A percentile compares a stretch with the other conserved stretches of the same genome.
Conservation (phyloP, 2,113 vertebrate species). For the Embiotoca jacksoni region DNA sequence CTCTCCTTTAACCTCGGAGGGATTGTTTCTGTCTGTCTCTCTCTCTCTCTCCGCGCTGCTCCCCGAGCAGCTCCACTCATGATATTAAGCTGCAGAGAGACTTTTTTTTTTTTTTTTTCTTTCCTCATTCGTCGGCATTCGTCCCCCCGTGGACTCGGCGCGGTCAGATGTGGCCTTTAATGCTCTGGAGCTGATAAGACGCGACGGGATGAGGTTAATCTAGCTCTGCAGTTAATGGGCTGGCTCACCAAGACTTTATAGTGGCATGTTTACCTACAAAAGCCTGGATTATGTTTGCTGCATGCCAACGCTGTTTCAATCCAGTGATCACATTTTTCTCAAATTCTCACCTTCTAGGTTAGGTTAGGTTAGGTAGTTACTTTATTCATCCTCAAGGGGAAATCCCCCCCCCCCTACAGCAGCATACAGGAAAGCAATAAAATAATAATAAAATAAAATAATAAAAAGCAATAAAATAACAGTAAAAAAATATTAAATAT, state of each 20-base stretch:
- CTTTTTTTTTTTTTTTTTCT: fast-evolving
- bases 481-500: too few relatives aligned
- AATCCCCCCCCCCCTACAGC: too few relatives aligned
- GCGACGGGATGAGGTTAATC: conserved; percentile 52
- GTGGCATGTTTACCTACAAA: conserved; percentile 1
- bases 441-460: too few relatives aligned
- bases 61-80: conserved; percentile 8
- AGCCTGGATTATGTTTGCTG: not conserved
- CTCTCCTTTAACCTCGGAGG: conserved; percentile 49
- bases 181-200: conserved; percentile 28
- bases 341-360: too few relatives aligned
- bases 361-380: too few relatives aligned
- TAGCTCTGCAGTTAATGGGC: conserved; percentile 15
- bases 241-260: not conserved
- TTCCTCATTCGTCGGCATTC: conserved; percentile 23
- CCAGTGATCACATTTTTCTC: too few relatives aligned
- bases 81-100: conserved; percentile 48
- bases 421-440: too few relatives aligned
- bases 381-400: too few relatives aligned
- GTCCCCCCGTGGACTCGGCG: conserved; percentile 20
- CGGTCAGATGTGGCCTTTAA: conserved; percentile 27
- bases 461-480: too few relatives aligned
- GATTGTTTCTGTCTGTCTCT: conserved; percentile 15
- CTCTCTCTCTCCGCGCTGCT: not conserved
- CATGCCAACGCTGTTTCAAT: too few relatives aligned